phyloP scores from a whole-genome alignment of 2,113 vertebrate genomes.

The Sphaerodactylus townsendi region DNA sequence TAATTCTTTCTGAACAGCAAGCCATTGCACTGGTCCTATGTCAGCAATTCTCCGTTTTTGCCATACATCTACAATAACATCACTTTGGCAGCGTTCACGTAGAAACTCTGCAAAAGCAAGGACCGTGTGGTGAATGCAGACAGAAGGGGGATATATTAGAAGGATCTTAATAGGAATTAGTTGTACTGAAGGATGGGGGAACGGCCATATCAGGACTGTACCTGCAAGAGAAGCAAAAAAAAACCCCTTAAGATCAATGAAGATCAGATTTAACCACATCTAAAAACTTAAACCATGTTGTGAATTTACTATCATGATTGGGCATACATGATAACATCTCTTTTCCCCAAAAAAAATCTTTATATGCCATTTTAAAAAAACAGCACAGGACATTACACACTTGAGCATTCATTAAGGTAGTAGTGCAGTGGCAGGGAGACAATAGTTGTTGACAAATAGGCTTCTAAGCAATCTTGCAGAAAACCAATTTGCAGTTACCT shows the following conservation, averaged over 20 bases:
- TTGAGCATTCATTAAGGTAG: too few relatives aligned
- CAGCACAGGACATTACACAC: too few relatives aligned
- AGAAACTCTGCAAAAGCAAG: slow-evolving; percentile 78
- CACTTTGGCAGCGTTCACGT: slow-evolving; percentile 67
- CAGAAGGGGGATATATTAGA: slow-evolving; percentile 76
- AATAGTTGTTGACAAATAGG: too few relatives aligned
- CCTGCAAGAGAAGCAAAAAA: slow-evolving; percentile 27
- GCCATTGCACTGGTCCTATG: slow-evolving; percentile 79
- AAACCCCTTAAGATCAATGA: not conserved
- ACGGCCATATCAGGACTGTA: not conserved
- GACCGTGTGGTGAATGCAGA: slow-evolving; percentile 73
- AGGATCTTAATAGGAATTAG: slow-evolving; percentile 63
- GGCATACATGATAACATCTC: not conserved
- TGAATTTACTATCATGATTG: not conserved
- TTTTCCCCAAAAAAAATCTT: too few relatives aligned
- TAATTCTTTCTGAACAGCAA: slow-evolving; percentile 70
- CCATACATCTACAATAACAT: slow-evolving; percentile 79
- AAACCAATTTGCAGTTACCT: too few relatives aligned
- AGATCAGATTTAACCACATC: not conserved
- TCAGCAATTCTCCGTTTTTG: slow-evolving; percentile 78
- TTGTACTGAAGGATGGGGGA: not conserved
- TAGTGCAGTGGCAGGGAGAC: too few relatives aligned
- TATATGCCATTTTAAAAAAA: too few relatives aligned
- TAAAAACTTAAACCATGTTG: not conserved
- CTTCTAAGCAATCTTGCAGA: too few relatives aligned